Percentiles rank a stretch among this genome's conserved stretches.
Evolutionary conservation across 2,113 vertebrate species (phyloP).

Genomic region (Galeopterus variegatus): DNA sequence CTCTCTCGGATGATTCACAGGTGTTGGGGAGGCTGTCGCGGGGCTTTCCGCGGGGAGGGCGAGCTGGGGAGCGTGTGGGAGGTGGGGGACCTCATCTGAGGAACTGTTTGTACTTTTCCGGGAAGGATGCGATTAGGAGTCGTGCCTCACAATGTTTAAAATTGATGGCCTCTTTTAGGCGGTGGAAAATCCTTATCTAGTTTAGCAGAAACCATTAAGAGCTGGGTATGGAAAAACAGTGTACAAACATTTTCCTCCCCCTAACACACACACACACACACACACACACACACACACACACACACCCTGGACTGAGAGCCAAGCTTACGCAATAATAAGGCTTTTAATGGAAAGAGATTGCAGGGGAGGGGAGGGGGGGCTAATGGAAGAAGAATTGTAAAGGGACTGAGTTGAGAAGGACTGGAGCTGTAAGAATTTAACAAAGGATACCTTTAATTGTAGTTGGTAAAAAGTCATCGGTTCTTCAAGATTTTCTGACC

Average conservation of each 20-base stretch:
- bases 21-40: constrained; percentile 77
- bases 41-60: constrained; percentile 72
- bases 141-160: constrained; percentile 77
- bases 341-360: constrained; percentile 20
- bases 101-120: constrained; percentile 85
- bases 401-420: not conserved
- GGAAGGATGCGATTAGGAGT: constrained; percentile 78
- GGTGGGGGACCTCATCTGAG: constrained; percentile 76
- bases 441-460: constrained; percentile 43
- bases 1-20: constrained; percentile 78
- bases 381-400: not conserved
- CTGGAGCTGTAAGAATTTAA: not conserved
- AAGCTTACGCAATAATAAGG: not conserved
- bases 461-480: constrained; percentile 62
- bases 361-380: too few species aligned
- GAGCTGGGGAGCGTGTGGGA: constrained; percentile 76
- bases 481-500: constrained; percentile 39
- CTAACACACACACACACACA: not conserved
- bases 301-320: not conserved
- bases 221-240: not conserved
- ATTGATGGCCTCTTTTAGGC: constrained; percentile 78
- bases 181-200: constrained; percentile 73
- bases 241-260: not conserved
- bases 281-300: not conserved
- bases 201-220: constrained; percentile 38